phyloP scores from a whole-genome alignment of 2,888 invertebrate species.

The Andrena trimmerana region DNA sequence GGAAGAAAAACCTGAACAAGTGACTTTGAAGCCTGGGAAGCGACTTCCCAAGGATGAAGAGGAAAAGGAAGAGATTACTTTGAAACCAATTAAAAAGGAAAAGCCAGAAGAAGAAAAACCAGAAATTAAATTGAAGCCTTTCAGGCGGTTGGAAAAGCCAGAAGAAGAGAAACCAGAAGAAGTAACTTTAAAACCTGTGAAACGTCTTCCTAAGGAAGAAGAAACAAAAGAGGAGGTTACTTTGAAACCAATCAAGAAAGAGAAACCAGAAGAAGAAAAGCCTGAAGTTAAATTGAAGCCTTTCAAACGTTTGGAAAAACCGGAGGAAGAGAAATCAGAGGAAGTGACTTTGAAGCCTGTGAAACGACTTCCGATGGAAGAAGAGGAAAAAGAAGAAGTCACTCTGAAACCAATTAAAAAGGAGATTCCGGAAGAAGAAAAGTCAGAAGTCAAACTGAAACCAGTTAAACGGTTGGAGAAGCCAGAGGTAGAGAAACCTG shows the following conservation, averaged over 20 bases:
- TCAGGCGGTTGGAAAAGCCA: slow-evolving; percentile 15
- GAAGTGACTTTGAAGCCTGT: slow-evolving; percentile 68
- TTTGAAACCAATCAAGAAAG: slow-evolving; percentile 74
- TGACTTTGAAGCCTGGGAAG: slow-evolving; percentile 66
- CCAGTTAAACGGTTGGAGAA: slow-evolving; percentile 47
- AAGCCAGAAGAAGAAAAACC: slow-evolving; percentile 1
- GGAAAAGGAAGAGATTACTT: slow-evolving; percentile 74
- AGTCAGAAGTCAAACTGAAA: slow-evolving; percentile 68
- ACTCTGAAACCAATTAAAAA: slow-evolving; percentile 71
- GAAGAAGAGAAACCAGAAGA: slow-evolving; percentile 76
- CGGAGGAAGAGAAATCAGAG: slow-evolving; percentile 76
- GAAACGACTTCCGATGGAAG: slow-evolving; percentile 73
- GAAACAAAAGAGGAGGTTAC: slow-evolving; percentile 74
- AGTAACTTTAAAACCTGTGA: slow-evolving; percentile 66
- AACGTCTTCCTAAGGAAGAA: slow-evolving; percentile 47
- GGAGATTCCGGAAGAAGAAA: slow-evolving; percentile 71
- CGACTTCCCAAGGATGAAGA: slow-evolving; percentile 47
- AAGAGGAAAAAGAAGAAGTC: slow-evolving; percentile 55
- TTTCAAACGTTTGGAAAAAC: slow-evolving; percentile 5
- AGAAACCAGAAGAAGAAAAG: slow-evolving; percentile 48
- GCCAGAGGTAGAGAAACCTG: slow-evolving; percentile 59
- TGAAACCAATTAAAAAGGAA: slow-evolving; percentile 73
- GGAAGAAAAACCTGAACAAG: slow-evolving; percentile 75
- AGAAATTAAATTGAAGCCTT: slow-evolving; percentile 31
- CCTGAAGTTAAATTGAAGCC: slow-evolving; percentile 54